Evolutionary conservation across 1,140 invertebrate species (phyloP), one percentile per base, ranked within the genome.

Genomic region (Drosophila auraria): DNA sequence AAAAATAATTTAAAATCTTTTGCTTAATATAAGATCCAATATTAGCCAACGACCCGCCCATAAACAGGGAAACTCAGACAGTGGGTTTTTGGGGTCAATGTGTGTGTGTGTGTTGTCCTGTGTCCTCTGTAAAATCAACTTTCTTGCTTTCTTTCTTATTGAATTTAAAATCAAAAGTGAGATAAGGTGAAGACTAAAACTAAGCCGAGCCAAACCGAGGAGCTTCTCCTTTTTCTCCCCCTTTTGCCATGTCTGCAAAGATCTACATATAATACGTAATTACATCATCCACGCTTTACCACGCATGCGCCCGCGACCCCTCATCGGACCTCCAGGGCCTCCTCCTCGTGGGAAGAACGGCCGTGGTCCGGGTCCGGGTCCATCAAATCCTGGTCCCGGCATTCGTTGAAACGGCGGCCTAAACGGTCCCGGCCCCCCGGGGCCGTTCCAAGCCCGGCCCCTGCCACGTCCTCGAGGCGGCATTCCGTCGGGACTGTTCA

Each of bases 281-380:
- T 91, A 91, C 86, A 90, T 84, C 84, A 87, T 87, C 91, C 91
- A 92, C 75, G 84, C 66, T 86, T 86, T 92, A 90, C 91, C 87
- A 64, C 91, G 91, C 84, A 89, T 92, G 60, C 91, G 87, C 25
- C 87, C 82, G 45, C 81, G 76, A 15, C 83, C 57, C 33, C 87
- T 59, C 73, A 80, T 80, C 11, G 83, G 84, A 33, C 87, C 91
- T 11, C 91, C 82, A 14, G 27, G 27, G 6, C 27, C 57, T 7
- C 83, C 78, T 12, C 76, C 69, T 3, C 82, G 66, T 17, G 51
- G 72, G 54, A 87, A 91, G 64, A 81, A 91, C 7, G 72, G 79
- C 8, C 69, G 64, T 17, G 79, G 47, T 4, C 70, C 75, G 2
- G 60, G 64, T 8, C 78, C 83, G 14, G 27, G 27, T 30, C 74